These are phyloP conservation scores for Chouioia cunea DNA, from an alignment of 2,888 invertebrate genomes.

Conservation along the genomic window DNA sequence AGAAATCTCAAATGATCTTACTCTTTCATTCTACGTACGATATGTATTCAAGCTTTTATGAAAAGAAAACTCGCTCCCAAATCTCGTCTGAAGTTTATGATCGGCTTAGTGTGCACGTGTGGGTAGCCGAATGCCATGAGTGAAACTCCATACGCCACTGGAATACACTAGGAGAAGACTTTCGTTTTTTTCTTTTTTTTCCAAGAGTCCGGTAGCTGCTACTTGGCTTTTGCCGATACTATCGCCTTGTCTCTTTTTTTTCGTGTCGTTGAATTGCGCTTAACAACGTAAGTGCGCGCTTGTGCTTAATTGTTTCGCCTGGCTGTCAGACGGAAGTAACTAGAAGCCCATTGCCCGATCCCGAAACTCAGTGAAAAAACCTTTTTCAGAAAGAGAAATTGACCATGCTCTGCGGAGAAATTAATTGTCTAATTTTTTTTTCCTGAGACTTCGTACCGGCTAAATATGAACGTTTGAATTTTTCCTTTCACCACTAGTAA, in stretches of 20 bases:
- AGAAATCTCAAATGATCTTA: neutral
- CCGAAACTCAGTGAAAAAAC: neutral
- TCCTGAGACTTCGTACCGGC: neutral
- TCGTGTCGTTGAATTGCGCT: neutral
- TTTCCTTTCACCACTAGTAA: no score
- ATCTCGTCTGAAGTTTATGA: neutral
- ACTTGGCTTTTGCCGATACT: slow-evolving; percentile 1
- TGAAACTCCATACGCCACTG: slow-evolving; percentile 64
- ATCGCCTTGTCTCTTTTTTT: slow-evolving; percentile 4
- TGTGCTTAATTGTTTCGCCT: slow-evolving; percentile 12
- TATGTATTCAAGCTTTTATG: neutral
- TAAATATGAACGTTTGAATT: no score
- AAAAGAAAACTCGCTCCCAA: neutral
- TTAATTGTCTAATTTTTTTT: slow-evolving; percentile 16
- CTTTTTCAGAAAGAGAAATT: slow-evolving; percentile 10
- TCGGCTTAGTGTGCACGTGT: no score
- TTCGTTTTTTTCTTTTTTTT: slow-evolving; percentile 52
- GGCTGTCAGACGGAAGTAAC: slow-evolving; percentile 10
- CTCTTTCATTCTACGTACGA: no score
- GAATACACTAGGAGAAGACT: slow-evolving; percentile 63
- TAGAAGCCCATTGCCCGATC: neutral
- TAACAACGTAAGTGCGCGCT: no score
- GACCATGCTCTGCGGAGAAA: neutral
- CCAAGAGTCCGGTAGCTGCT: neutral
- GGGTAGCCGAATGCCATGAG: slow-evolving; percentile 47